Conservation (phyloP, 2,888 invertebrate species). For the Hedychridium roseum region DNA sequence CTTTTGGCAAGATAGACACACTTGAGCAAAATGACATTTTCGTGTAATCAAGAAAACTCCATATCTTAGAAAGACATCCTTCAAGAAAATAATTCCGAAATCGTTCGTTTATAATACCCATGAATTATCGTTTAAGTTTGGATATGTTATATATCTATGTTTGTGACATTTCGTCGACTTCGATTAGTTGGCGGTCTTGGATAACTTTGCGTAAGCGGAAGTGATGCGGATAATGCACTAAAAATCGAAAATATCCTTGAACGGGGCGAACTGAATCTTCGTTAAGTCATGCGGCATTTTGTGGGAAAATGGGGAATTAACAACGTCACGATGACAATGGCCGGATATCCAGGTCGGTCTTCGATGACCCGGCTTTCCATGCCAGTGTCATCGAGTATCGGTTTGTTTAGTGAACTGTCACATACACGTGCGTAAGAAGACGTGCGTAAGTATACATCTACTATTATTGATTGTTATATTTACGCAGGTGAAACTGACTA, state of each 20-base stretch:
- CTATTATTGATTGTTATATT: too few species aligned
- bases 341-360: constrained; percentile 58
- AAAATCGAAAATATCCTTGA: constrained; percentile 3
- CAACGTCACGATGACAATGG: constrained; percentile 47
- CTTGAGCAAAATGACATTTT: too few species aligned
- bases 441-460: too few species aligned
- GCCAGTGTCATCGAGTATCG: too few species aligned
- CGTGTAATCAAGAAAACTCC: too few species aligned
- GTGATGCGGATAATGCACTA: constrained; percentile 2
- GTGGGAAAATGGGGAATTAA: constrained; percentile 26
- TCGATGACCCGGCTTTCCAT: constrained; percentile 31
- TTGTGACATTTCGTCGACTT: too few species aligned
- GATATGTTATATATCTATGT: too few species aligned
- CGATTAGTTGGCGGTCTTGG: neutral
- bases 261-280: constrained; percentile 5
- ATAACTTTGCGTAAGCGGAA: constrained; percentile 1
- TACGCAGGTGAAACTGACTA: too few species aligned
- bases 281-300: neutral
- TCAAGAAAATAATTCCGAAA: neutral
- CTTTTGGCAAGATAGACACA: too few species aligned
- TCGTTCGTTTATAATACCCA: neutral
- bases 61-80: too few species aligned
- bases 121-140: neutral
- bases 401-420: too few species aligned
- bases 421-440: too few species aligned